A percentile compares a stretch with the other conserved stretches of the same genome.
phyloP scores from a whole-genome alignment of 2,797 vertebrate genomes.

The Falco biarmicus region DNA sequence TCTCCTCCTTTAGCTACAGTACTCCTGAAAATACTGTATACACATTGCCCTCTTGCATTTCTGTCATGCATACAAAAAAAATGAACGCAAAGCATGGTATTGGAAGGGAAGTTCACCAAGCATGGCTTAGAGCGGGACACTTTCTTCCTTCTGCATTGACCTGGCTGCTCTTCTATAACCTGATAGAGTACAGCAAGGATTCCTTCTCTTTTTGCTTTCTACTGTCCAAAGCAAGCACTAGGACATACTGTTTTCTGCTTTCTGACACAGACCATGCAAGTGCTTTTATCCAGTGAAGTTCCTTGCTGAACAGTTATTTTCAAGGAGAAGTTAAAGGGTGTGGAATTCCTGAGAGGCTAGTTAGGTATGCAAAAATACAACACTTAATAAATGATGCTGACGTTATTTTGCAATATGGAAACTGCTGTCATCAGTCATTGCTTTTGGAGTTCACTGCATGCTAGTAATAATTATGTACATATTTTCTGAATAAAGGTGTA shows the following conservation, averaged over 20 bases:
- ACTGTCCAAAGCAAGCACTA: neutral
- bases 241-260: neutral
- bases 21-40: neutral
- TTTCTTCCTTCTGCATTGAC: neutral
- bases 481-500: conserved; percentile 17
- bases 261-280: neutral
- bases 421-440: neutral
- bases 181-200: neutral
- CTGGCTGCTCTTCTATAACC: neutral
- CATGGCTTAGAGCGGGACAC: neutral
- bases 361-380: neutral
- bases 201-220: neutral
- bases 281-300: neutral
- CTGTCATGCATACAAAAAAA: neutral
- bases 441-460: neutral
- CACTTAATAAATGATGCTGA: neutral
- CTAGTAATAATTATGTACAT: neutral
- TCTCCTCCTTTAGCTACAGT: neutral
- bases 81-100: neutral
- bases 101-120: neutral
- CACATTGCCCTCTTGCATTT: neutral
- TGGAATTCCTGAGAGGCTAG: neutral
- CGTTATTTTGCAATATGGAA: neutral
- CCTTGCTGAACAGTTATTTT: neutral
- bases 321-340: neutral